Evolutionary conservation across 2,113 vertebrate genomes (phyloP).

Genomic region (Gallinago paraguaiae): DNA sequence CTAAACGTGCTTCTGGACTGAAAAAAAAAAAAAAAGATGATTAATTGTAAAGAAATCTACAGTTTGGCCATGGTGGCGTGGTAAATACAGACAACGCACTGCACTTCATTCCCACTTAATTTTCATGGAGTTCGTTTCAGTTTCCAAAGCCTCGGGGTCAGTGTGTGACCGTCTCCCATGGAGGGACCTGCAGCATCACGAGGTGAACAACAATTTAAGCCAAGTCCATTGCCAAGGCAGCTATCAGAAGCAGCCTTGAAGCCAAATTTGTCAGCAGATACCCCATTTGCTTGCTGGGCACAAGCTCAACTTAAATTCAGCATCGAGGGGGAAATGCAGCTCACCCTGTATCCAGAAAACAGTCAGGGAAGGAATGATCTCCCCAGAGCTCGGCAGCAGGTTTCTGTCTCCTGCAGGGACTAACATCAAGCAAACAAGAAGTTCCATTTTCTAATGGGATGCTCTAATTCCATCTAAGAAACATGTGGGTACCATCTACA

Average conservation of each 20-base stretch:
- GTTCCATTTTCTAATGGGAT: background rate
- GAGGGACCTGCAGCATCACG: background rate
- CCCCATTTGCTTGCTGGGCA: background rate
- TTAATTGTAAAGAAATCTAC: background rate
- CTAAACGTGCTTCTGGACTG: fast-evolving
- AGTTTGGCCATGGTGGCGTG: fast-evolving
- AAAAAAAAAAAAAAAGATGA: background rate
- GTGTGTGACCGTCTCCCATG: background rate
- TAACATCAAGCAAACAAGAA: background rate
- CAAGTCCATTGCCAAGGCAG: background rate
- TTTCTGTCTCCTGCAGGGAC: background rate
- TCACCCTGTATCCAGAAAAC: background rate
- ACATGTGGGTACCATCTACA: background rate
- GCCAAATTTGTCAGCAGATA: background rate
- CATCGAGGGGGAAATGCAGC: fast-evolving
- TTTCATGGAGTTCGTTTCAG: background rate
- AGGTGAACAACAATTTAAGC: background rate
- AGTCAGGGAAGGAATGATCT: background rate
- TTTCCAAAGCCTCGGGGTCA: background rate
- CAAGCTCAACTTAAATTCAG: background rate
- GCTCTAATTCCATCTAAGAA: background rate
- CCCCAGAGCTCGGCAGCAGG: background rate
- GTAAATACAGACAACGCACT: background rate
- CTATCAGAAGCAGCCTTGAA: background rate
- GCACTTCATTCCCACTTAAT: background rate